A percentile compares a stretch with the other conserved stretches of the same genome.
Conservation (phyloP, 2,797 vertebrate genomes). For the Furcifer pardalis region DNA sequence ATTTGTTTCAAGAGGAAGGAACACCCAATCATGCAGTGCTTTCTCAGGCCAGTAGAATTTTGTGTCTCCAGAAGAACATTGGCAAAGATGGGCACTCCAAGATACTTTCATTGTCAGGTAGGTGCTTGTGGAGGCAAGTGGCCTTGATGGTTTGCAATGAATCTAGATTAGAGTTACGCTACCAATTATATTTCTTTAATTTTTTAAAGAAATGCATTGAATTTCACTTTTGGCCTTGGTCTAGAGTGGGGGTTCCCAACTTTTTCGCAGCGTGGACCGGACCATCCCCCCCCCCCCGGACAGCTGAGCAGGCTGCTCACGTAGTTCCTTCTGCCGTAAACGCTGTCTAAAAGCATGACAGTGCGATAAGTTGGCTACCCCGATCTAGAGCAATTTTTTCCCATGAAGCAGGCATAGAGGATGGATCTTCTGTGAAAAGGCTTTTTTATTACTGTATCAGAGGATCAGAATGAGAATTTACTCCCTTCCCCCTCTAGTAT, state of each 20-base stretch:
- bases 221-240: background rate
- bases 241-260: too few relatives aligned
- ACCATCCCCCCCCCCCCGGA: too few relatives aligned
- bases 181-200: background rate
- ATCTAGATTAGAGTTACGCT: background rate
- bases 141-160: background rate
- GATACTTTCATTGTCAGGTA: constrained; percentile 78
- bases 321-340: too few relatives aligned
- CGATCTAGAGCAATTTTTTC: background rate
- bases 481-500: background rate
- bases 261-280: too few relatives aligned
- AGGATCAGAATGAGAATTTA: background rate
- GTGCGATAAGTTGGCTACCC: too few relatives aligned
- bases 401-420: background rate
- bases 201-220: background rate
- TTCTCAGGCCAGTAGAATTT: constrained; percentile 79
- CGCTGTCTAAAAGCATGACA: too few relatives aligned
- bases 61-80: constrained; percentile 63
- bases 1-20: constrained; percentile 62
- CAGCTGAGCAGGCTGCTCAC: too few relatives aligned
- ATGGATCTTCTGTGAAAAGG: background rate
- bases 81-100: constrained; percentile 16
- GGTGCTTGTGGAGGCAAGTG: constrained; percentile 22
- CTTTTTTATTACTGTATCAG: background rate
- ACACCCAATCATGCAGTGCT: constrained; percentile 77